A percentile compares a stretch with the other conserved stretches of the same genome.
Evolutionary conservation across 2,888 invertebrate species (phyloP).

Genomic region (Rhingia rostrata): DNA sequence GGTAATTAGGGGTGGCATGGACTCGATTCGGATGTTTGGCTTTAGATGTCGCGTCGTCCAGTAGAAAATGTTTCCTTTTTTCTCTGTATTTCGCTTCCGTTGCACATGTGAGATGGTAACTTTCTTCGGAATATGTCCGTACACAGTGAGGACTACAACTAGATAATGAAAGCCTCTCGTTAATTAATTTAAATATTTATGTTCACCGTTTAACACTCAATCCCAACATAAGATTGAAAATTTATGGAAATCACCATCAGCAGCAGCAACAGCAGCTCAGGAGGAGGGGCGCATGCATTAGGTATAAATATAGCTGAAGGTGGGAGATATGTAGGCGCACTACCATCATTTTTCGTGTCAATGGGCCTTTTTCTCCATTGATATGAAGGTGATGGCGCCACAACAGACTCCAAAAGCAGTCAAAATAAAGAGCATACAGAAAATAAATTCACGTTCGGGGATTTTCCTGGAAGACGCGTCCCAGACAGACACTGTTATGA

Average conservation of each 20-base stretch:
- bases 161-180: slow-evolving; percentile 56
- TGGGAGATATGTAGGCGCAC: slow-evolving; percentile 65
- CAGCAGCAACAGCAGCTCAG: slow-evolving; percentile 56
- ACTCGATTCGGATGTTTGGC: slow-evolving; percentile 53
- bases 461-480: slow-evolving; percentile 60
- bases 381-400: slow-evolving; percentile 73
- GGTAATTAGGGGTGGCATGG: slow-evolving; percentile 69
- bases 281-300: slow-evolving; percentile 69
- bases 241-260: slow-evolving; percentile 70
- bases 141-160: background rate
- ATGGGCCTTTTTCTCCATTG: slow-evolving; percentile 46
- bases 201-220: slow-evolving; percentile 74
- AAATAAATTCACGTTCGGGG: slow-evolving; percentile 44
- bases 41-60: slow-evolving; percentile 46
- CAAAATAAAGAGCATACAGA: slow-evolving; percentile 45
- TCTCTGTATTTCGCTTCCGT: background rate
- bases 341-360: slow-evolving; percentile 69
- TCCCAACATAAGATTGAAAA: slow-evolving; percentile 65
- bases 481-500: slow-evolving; percentile 71
- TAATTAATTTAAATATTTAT: slow-evolving; percentile 74
- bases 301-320: slow-evolving; percentile 36
- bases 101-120: slow-evolving; percentile 34
- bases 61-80: slow-evolving; percentile 24
- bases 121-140: slow-evolving; percentile 59
- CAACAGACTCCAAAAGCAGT: slow-evolving; percentile 34